phyloP scores from a whole-genome alignment of 2,113 vertebrate genomes.

The Corapipo altera region DNA sequence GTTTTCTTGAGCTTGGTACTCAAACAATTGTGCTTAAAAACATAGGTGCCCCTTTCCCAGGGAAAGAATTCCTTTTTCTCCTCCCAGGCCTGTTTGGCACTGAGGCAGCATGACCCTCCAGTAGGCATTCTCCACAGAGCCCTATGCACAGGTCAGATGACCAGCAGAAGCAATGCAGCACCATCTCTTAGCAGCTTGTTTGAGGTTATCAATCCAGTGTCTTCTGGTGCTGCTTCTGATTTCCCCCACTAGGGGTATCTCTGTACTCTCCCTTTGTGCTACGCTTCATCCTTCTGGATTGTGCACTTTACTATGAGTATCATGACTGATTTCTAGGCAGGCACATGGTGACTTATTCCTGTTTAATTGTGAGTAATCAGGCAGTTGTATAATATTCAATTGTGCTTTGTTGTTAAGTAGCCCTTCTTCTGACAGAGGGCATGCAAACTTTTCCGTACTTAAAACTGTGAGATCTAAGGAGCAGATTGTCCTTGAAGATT shows the following conservation, averaged over 20 bases:
- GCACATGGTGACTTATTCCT: neutral
- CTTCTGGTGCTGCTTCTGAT: neutral
- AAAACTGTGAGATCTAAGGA: neutral
- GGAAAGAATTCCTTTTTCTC: neutral
- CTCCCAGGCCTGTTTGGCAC: neutral
- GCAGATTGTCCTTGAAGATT: neutral
- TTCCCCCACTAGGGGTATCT: neutral
- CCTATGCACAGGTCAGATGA: neutral
- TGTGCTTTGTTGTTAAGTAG: neutral
- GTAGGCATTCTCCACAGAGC: accelerated
- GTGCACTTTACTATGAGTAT: neutral
- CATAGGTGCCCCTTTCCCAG: neutral
- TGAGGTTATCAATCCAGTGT: neutral
- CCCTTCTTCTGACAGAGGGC: neutral
- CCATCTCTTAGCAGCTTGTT: neutral
- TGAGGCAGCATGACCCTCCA: neutral
- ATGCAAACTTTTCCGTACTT: neutral
- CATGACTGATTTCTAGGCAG: neutral
- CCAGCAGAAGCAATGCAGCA: neutral
- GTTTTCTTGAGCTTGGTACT: neutral
- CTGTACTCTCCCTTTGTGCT: neutral
- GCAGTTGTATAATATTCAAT: neutral
- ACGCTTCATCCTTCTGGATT: neutral
- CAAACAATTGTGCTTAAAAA: neutral
- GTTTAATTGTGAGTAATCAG: neutral